Percentiles rank a stretch among this genome's conserved stretches.
phyloP scores from a whole-genome alignment of 2,888 invertebrate genomes.

The Meandrusa payeni region DNA sequence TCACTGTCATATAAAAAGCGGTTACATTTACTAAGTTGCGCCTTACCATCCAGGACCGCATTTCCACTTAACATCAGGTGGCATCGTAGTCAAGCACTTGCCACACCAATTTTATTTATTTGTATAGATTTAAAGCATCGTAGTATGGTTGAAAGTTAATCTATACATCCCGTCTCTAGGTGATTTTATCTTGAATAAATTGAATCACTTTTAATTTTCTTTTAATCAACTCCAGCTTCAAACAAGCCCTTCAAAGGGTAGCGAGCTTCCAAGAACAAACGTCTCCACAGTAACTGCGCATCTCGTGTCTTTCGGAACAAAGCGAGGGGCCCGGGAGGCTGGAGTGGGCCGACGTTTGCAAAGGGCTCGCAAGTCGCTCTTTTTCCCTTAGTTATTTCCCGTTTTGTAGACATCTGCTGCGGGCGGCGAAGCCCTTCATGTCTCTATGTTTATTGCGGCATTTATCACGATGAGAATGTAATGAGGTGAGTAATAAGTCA shows the following conservation, averaged over 20 bases:
- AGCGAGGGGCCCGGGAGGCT: constrained; percentile 28
- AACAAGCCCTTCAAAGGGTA: constrained; percentile 22
- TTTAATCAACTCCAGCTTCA: constrained; percentile 3
- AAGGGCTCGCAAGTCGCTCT: constrained; percentile 27
- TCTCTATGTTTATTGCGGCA: constrained; percentile 6
- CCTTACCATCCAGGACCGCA: too few relatives aligned
- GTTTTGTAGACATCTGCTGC: constrained; percentile 18
- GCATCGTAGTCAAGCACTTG: too few relatives aligned
- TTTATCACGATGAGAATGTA: constrained; percentile 4
- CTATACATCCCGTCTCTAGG: background rate
- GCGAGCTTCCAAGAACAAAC: constrained; percentile 21
- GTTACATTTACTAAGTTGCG: too few relatives aligned
- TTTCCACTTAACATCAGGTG: too few relatives aligned
- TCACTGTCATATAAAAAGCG: too few relatives aligned
- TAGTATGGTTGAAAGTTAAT: too few relatives aligned
- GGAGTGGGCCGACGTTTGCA: constrained; percentile 38
- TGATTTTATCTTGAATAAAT: background rate
- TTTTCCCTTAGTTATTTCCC: constrained; percentile 21
- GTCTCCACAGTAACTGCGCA: constrained; percentile 27
- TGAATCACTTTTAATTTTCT: constrained; percentile 4
- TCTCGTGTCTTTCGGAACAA: constrained; percentile 33
- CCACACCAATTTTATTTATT: too few relatives aligned
- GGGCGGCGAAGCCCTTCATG: constrained; percentile 5
- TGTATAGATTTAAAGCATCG: too few relatives aligned
- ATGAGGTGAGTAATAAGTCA: constrained; percentile 1